Base-by-base conservation (phyloP, 2,797 vertebrate genomes). In the Peromyscus melanophrys region DNA sequence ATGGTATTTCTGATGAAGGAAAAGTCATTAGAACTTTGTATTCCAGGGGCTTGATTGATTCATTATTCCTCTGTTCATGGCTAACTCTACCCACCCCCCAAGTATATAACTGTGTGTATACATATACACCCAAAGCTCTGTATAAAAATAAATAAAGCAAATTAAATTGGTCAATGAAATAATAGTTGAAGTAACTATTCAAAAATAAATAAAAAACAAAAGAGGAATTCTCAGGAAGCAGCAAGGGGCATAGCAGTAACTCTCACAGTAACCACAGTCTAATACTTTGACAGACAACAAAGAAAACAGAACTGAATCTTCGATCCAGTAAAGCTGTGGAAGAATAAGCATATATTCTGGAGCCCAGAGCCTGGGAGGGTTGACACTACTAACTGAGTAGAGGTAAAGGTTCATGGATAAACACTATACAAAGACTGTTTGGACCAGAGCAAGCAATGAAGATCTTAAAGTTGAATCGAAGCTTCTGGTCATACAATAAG, bases 201-300 rank as follows among this genome's bases (percentile, higher is more conserved):
- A 92, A 71, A 95, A 96, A 77, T 59, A 96, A 97, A 31, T 57
- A 88, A 95, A 46, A 73, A 93, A 97, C 43, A 77, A 75, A 52
- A 55, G 10, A 86, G 9, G 43, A 71, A 37, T 46, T 91, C 49
- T 81, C 34, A 57, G 49, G 10, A 49, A 46, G 21, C 1, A 90
- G 13, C 21, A 86, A 5, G 31, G 75, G 2, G 5, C 2, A 40
- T 13, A 81, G 37, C 40, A 55, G 11, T 11, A 5, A 61, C 25
- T 34, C 10, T 61, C 61, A 10, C 0, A 5, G 9, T 49, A 59
- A 0, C 6, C 2, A 16, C 8, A 67, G 34, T 69, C 55, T 92
- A 84, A 40, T 52, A 11, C 75, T 88, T 69, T 40, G 19, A 17
- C 23, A 59, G 27, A 88, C 59, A 95, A 61, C 65, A 65, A 80